phyloP scores from a whole-genome alignment of 37 sponge, comb jelly and placozoan genomes.

The Diacarnus erythraeanus region DNA sequence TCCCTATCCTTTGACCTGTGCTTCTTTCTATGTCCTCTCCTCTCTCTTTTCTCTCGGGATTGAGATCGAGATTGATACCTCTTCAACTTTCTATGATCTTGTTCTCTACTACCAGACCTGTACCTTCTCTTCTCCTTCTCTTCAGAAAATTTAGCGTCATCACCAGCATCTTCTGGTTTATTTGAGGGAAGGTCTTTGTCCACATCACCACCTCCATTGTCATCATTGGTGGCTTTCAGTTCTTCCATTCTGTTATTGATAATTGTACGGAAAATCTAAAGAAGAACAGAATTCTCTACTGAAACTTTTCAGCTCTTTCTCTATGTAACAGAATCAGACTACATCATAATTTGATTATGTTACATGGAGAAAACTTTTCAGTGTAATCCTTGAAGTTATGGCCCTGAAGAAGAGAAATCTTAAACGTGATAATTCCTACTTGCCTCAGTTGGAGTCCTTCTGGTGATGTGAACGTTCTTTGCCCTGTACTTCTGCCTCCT shows the following conservation, averaged over 20 bases:
- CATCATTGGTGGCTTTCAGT: constrained; percentile 6
- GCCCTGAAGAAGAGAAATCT: too few species aligned
- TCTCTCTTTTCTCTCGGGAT: constrained; percentile 8
- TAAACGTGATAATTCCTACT: too few species aligned
- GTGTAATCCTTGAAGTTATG: too few species aligned
- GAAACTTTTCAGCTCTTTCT: not conserved
- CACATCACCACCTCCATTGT: not conserved
- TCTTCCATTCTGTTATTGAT: constrained; percentile 60
- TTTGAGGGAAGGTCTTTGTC: not conserved
- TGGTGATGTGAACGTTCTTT: constrained; percentile 79
- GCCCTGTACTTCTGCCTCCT: constrained; percentile 75
- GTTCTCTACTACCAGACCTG: constrained; percentile 7
- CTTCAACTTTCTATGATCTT: not conserved
- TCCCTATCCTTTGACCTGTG: constrained; percentile 3
- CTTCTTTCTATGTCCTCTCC: not conserved
- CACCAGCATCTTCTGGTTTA: not conserved
- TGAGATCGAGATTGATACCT: not conserved
- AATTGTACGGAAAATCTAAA: constrained; percentile 49
- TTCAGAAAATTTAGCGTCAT: not conserved
- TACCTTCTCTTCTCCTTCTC: not conserved
- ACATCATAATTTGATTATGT: too few species aligned
- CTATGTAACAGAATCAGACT: too few species aligned
- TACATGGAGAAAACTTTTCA: too few species aligned
- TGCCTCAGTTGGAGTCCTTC: constrained; percentile 46
- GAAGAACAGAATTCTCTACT: not conserved